These are phyloP conservation scores for Arctia plantaginis DNA, from an alignment of 2,888 invertebrate genomes.

Conservation along the genomic window DNA sequence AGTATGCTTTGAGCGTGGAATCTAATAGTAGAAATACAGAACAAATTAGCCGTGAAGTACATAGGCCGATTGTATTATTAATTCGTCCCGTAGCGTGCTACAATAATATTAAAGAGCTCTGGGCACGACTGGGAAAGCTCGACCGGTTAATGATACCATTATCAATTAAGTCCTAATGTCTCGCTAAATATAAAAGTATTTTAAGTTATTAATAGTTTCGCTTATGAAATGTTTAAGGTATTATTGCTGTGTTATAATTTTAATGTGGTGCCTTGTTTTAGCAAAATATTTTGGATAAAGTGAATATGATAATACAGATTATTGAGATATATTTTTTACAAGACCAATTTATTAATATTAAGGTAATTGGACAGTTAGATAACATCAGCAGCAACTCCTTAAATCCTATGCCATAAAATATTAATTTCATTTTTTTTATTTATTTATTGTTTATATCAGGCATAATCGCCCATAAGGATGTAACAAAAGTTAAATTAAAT, in stretches of 20 bases:
- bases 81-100: constrained; percentile 59
- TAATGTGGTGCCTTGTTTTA: background rate
- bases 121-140: constrained; percentile 55
- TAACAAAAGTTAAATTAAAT: too few species aligned
- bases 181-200: constrained; percentile 50
- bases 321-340: too few species aligned
- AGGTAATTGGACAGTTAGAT: too few species aligned
- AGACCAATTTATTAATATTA: too few species aligned
- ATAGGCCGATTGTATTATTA: constrained; percentile 22
- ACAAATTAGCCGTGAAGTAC: background rate
- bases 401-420: too few species aligned
- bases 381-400: too few species aligned
- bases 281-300: background rate
- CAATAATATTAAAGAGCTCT: constrained; percentile 58
- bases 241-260: constrained; percentile 5
- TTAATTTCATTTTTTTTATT: too few species aligned
- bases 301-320: too few species aligned
- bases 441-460: too few species aligned
- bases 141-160: constrained; percentile 61
- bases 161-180: constrained; percentile 61
- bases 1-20: background rate
- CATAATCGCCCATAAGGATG: too few species aligned
- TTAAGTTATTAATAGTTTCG: constrained; percentile 41
- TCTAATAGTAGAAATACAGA: background rate
- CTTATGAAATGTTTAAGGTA: constrained; percentile 24